These are phyloP conservation scores for Regulus satrapa DNA, from an alignment of 2,113 vertebrate genomes.

Conservation along the genomic window DNA sequence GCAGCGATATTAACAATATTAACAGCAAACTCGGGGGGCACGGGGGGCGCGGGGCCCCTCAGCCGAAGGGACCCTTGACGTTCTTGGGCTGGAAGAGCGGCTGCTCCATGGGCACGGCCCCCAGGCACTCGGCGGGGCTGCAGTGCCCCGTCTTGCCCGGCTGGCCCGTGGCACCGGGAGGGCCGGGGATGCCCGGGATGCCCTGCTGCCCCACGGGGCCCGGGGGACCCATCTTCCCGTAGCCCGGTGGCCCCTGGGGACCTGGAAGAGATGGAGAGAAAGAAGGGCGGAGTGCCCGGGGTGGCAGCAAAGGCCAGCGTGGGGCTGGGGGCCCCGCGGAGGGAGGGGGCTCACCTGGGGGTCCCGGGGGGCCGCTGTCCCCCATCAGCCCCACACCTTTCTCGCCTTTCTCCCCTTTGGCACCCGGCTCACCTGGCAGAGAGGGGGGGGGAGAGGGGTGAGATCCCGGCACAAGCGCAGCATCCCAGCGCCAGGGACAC, in stretches of 20 bases:
- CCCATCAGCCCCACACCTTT: constrained; percentile 88
- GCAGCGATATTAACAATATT: constrained; percentile 20
- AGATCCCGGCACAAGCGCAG: fast-evolving
- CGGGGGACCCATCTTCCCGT: constrained; percentile 89
- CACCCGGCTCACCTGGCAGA: constrained; percentile 80
- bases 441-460: background rate
- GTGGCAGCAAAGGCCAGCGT: fast-evolving
- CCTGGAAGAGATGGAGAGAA: constrained; percentile 65
- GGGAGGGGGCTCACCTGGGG: constrained; percentile 78
- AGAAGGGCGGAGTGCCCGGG: fast-evolving
- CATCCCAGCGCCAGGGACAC: background rate
- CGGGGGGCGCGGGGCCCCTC: background rate
- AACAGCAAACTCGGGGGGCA: background rate
- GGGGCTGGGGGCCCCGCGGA: fast-evolving
- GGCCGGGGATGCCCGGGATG: constrained; percentile 88
- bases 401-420: constrained; percentile 86
- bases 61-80: constrained; percentile 85
- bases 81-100: constrained; percentile 85
- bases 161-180: constrained; percentile 77
- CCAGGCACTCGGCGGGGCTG: constrained; percentile 87
- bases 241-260: constrained; percentile 87
- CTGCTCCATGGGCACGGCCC: constrained; percentile 81
- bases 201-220: constrained; percentile 92
- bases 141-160: constrained; percentile 88
- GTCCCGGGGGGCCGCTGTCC: constrained; percentile 86